Conservation (phyloP, 2,113 vertebrate species). For the Lasiurus cinereus region DNA sequence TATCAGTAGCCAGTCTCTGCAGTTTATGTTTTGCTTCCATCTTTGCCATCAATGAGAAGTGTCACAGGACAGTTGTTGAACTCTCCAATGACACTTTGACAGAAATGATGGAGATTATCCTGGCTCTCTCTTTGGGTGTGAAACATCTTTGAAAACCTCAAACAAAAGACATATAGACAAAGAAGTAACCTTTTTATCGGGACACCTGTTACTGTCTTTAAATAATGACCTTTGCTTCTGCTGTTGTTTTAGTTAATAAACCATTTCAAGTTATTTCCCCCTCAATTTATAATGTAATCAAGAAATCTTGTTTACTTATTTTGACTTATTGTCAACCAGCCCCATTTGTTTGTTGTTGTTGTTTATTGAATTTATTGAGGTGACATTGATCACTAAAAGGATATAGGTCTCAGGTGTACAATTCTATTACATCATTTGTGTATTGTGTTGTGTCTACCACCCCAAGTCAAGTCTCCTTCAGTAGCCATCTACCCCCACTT, state of each 20-base stretch:
- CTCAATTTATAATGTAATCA: neutral
- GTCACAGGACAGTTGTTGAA: neutral
- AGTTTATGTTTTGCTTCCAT: neutral
- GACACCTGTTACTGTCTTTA: neutral
- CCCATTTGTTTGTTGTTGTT: neutral
- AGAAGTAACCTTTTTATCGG: neutral
- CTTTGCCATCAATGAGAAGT: neutral
- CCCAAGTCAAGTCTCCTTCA: neutral
- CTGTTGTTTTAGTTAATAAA: slow-evolving; percentile 12
- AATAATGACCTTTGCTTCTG: slow-evolving; percentile 3
- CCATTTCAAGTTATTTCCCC: neutral
- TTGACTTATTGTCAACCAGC: neutral
- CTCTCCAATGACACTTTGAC: neutral
- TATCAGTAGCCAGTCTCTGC: neutral
- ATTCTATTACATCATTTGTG: neutral
- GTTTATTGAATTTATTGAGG: neutral
- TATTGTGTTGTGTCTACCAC: neutral
- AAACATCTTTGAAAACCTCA: neutral
- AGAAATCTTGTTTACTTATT: slow-evolving; percentile 19
- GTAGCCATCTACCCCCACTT: neutral
- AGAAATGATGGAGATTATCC: neutral
- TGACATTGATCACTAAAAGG: neutral
- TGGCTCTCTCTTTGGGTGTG: neutral
- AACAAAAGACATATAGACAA: slow-evolving; percentile 13
- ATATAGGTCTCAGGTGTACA: neutral